Conservation (phyloP, 2,888 invertebrate species). For the Biston stratarius region DNA sequence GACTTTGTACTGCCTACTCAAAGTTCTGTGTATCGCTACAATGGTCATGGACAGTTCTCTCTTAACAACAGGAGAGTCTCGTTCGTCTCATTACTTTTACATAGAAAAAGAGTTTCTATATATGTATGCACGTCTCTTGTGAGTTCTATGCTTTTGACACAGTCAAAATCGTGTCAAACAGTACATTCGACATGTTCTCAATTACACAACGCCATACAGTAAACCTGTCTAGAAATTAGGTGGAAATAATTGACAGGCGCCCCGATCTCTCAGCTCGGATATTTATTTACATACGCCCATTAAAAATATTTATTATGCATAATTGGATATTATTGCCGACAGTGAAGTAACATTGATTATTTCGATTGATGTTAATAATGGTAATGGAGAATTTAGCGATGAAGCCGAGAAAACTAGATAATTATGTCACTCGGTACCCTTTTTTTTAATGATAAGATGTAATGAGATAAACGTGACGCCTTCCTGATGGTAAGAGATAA, state of each 20-base stretch:
- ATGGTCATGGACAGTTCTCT: too few relatives aligned
- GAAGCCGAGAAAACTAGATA: neutral
- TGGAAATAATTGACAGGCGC: constrained; percentile 30
- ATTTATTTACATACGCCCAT: constrained; percentile 33
- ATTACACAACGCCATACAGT: constrained; percentile 18
- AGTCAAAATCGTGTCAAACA: constrained; percentile 18
- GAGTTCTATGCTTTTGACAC: neutral
- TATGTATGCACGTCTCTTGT: neutral
- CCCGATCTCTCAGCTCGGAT: constrained; percentile 7
- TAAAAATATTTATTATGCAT: constrained; percentile 35
- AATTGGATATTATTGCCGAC: constrained; percentile 26
- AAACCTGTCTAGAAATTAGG: constrained; percentile 20
- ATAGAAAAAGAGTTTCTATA: too few relatives aligned
- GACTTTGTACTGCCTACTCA: too few relatives aligned
- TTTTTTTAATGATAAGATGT: too few relatives aligned
- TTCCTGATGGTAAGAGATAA: too few relatives aligned
- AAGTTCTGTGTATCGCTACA: too few relatives aligned
- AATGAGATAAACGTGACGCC: too few relatives aligned
- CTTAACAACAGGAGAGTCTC: too few relatives aligned
- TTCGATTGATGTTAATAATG: constrained; percentile 16
- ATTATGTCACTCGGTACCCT: constrained; percentile 12
- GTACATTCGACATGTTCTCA: constrained; percentile 9
- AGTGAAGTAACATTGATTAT: constrained; percentile 24
- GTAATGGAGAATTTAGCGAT: neutral
- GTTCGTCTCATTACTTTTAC: too few relatives aligned